Evolutionary conservation across 1,140 invertebrate genomes (phyloP).

Genomic region (Zophobas morio): DNA sequence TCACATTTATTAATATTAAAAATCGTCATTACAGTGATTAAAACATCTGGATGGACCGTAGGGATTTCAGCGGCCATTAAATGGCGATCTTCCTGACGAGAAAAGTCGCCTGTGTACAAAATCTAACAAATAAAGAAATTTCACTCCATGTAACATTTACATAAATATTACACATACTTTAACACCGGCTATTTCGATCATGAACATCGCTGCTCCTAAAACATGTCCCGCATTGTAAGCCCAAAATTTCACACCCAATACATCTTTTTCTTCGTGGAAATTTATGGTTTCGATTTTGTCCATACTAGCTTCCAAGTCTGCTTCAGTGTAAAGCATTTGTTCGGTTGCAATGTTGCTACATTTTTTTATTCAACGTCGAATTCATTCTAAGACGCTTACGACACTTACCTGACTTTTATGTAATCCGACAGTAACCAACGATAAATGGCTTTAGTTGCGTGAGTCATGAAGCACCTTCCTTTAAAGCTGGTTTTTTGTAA

Average conservation of each 20-base stretch:
- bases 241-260: slow-evolving; percentile 97
- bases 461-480: slow-evolving; percentile 99
- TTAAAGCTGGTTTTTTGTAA: slow-evolving; percentile 98
- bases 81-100: slow-evolving; percentile 98
- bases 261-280: slow-evolving; percentile 98
- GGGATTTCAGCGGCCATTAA: slow-evolving; percentile 99
- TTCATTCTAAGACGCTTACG: not conserved
- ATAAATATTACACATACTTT: slow-evolving; percentile 72
- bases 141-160: no score
- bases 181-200: slow-evolving; percentile 99
- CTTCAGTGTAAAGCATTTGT: slow-evolving; percentile 98
- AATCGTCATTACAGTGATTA: slow-evolving; percentile 84
- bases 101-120: slow-evolving; percentile 99
- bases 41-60: slow-evolving; percentile 93
- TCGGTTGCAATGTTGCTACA: slow-evolving; percentile 96
- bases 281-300: slow-evolving; percentile 99
- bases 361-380: not conserved
- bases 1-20: not conserved
- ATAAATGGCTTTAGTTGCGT: slow-evolving; percentile 99
- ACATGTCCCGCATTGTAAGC: slow-evolving; percentile 99
- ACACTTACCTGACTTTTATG: slow-evolving; percentile 92
- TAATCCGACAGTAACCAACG: slow-evolving; percentile 99
- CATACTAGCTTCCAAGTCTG: slow-evolving; percentile 97
- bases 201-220: slow-evolving; percentile 99
- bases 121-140: slow-evolving; percentile 71